Base-by-base conservation (phyloP, 1,140 invertebrate genomes). In the Nymphalis io region DNA sequence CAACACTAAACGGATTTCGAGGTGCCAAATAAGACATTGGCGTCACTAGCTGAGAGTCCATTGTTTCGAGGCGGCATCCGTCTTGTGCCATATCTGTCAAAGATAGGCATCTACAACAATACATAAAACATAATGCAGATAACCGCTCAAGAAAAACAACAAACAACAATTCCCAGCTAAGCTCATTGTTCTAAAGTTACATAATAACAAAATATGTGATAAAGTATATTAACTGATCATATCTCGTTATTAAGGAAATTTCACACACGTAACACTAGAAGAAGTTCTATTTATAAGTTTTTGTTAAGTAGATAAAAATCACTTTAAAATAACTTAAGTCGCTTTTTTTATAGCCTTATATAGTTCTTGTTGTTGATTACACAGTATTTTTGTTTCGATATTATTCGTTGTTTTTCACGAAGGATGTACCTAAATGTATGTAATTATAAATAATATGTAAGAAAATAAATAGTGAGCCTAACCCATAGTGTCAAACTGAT, bases 11-110 rank as follows among this genome's bases (percentile, higher is more conserved):
- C 18, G 48, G 48, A 53, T 12, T 5, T 39, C 46, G 38, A 63
- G 60, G 63, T 57, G 23, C 63, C 63, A 66, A 46, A 66, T 66
- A 66, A 39, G 51, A 21, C 51, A 42, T 65, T 39, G 8, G 18
- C 53, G 18, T 63, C 61, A 58, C 53, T 58, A 27, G 40, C 20
- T 27, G n/a, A 65, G 51, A 66, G 63, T 23, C 63, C 53, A 66
- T 66, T 66, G 51, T 66, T 44, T 11, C 6, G 20, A 42, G 12
- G 10, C 33, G n/a, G n/a, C 51, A 44, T 66, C 51, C 51, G 61
- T 48, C 48, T 63, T 40, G 18, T 53, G 60, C 60, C 60, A 62
- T 48, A 62, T 48, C 42, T 48, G 60, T 48, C 60, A 38, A 20
- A 62, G 60, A 51, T 62, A 62, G 11, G 8, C 15, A 51, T 61